phyloP scores from a whole-genome alignment of 2,113 vertebrate species.

The Etheostoma spectabile region DNA sequence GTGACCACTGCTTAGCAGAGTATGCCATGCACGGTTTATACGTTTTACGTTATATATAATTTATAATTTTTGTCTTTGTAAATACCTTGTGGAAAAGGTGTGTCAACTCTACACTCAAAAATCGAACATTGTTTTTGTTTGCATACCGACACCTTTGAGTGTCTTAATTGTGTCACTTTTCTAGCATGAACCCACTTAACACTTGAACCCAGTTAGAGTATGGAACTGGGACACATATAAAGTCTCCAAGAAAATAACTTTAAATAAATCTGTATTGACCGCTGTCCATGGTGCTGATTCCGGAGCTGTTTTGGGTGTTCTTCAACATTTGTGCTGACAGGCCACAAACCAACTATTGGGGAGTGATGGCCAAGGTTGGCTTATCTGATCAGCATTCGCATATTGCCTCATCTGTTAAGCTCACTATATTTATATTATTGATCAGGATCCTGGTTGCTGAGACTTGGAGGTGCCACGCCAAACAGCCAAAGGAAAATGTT shows the following conservation, averaged over 20 bases:
- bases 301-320: neutral
- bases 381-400: neutral
- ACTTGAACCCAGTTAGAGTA: neutral
- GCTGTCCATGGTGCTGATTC: conserved; percentile 54
- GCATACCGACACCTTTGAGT: neutral
- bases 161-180: conserved; percentile 3
- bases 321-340: neutral
- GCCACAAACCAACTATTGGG: neutral
- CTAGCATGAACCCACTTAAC: neutral
- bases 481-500: neutral
- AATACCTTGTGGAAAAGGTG: neutral
- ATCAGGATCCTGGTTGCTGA: neutral
- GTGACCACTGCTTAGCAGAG: no score
- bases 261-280: conserved; percentile 1
- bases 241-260: neutral
- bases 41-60: no score
- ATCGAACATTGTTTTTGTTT: neutral
- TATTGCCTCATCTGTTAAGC: neutral
- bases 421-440: neutral
- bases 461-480: neutral
- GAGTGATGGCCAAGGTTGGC: neutral
- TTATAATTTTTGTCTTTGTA: neutral
- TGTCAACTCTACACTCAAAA: no score
- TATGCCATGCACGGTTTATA: no score
- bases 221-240: neutral